Evolutionary conservation across 2,113 vertebrate species (phyloP).

Genomic region (Sarotherodon lohbergeri): DNA sequence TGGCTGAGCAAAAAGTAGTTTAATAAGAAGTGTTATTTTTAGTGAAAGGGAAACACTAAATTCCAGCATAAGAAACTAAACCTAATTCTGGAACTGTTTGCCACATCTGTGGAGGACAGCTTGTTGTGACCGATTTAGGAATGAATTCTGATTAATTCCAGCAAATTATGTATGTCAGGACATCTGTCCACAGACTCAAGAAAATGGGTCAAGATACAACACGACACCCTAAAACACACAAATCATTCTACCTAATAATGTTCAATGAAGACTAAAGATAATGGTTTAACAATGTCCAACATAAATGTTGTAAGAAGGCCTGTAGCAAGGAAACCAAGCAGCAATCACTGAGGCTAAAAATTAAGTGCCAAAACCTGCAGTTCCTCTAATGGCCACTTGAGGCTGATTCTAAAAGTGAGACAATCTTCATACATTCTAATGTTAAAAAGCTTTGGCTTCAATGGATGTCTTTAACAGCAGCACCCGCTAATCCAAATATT

Average conservation of each 20-base stretch:
- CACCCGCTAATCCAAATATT: not conserved
- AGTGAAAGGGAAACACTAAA: not conserved
- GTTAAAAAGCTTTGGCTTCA: not conserved
- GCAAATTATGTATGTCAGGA: not conserved
- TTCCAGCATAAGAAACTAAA: not conserved
- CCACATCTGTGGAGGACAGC: not conserved
- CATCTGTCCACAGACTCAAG: not conserved
- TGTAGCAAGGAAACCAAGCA: not conserved
- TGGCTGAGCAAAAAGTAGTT: not conserved
- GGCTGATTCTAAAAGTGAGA: not conserved
- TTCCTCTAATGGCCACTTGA: not conserved
- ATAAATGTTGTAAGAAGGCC: not conserved
- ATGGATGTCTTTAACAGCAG: rapidly evolving
- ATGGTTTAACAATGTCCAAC: not conserved
- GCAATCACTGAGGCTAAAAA: not conserved
- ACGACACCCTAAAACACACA: not conserved
- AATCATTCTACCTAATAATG: not conserved
- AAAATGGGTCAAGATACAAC: not conserved
- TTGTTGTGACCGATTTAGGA: not conserved
- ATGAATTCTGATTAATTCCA: not conserved
- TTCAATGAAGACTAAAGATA: not conserved
- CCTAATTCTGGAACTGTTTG: not conserved
- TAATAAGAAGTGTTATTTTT: not conserved
- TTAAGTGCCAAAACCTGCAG: not conserved
- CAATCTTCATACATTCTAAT: not conserved